Base-by-base conservation (phyloP, 2,888 invertebrate genomes). In the Polydrusus tereticollis region DNA sequence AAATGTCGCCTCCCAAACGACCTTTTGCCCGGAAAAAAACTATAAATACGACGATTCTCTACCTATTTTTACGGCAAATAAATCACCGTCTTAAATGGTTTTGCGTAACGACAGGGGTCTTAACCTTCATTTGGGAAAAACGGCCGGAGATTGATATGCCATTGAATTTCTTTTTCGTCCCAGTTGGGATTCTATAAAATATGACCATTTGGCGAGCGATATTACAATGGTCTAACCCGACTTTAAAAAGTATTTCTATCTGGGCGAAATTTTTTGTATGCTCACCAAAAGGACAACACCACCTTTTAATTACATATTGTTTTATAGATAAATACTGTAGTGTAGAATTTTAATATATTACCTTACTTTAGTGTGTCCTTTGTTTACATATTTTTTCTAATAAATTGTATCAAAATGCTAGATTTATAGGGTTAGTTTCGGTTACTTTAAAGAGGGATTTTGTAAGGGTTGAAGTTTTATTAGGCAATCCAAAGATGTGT, bases 21-120 rank as follows among this genome's bases (percentile, higher is more conserved):
- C 29, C 26, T 66, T 66, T 18, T 36, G 57, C 66, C 41, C 29
- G 43, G 47, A 62, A 45, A 50, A 43, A 62, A 16, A 66, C 66
- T 66, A 66, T 66, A 66, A 66, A 66, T 66, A 66, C 66, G 4
- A 57, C 14, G 57, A 29, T 14, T 29, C 29, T 29, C 29, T 57
- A 43, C 18, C 66, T 38, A 66, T 57, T 66, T 57, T 66, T 20
- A 66, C 23, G 16, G 23, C 23, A 43, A 43, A 66, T 66, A 57
- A 66, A 66, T 66, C 66, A 66, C 36, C 18, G 18, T 21, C 43
- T 18, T 43, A 36, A 43, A 45, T 23, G 60, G 20, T 43, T 50
- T 64, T 18, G 50, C 52, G 33, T 20, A 62, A 55, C 52, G 52
- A 55, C 52, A 55, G 29, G 50, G 52, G 52, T 55, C 52, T 29